Conservation (phyloP, 2,113 vertebrate genomes). For the Spilogale gracilis region DNA sequence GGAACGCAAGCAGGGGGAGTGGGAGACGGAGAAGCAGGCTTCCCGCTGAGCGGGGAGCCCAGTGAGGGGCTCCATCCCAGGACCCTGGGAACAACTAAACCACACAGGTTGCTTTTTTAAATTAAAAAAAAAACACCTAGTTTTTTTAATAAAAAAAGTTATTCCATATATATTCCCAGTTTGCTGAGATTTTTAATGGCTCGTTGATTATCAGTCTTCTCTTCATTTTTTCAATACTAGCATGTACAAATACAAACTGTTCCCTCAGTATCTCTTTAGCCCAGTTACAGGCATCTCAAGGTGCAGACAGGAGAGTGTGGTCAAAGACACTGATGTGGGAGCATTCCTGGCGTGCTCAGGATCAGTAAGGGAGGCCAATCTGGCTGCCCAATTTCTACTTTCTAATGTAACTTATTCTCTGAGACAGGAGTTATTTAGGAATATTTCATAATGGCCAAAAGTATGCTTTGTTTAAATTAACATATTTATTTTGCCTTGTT, state of each 20-base stretch:
- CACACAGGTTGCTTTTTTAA: too few species aligned
- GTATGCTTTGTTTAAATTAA: neutral
- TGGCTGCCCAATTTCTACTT: neutral
- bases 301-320: neutral
- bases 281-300: neutral
- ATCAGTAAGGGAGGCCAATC: neutral
- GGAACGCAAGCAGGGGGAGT: too few species aligned
- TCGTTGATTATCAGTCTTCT: neutral
- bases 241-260: neutral
- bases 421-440: neutral
- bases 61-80: too few species aligned
- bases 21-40: too few species aligned
- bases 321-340: too few species aligned
- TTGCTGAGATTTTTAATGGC: neutral
- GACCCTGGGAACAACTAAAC: too few species aligned
- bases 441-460: neutral
- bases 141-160: too few species aligned
- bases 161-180: too few species aligned
- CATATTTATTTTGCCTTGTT: too few species aligned
- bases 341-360: neutral
- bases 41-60: too few species aligned
- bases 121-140: too few species aligned
- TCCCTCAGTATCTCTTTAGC: neutral
- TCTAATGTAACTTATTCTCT: neutral
- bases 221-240: neutral